Percentiles rank a stretch among this genome's conserved stretches.
phyloP scores from a whole-genome alignment of 2,888 invertebrate genomes.

The Arrhopalites spinosus region DNA sequence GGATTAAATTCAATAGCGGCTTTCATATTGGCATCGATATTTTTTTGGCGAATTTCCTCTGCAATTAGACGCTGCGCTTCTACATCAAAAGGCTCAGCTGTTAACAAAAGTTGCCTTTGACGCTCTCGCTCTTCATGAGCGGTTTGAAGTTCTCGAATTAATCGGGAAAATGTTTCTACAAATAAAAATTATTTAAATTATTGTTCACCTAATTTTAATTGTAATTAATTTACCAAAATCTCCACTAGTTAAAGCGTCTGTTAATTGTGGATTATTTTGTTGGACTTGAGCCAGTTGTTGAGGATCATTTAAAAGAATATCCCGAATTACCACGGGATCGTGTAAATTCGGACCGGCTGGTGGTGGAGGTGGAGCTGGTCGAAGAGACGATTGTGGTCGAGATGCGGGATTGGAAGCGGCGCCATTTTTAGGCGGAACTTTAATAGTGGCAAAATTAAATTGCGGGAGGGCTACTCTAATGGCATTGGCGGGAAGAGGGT shows the following conservation, averaged over 20 bases:
- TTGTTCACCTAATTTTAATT: neutral
- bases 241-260: slow-evolving; percentile 86
- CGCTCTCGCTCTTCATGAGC: slow-evolving; percentile 81
- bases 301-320: slow-evolving; percentile 86
- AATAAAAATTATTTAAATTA: neutral
- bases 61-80: slow-evolving; percentile 94
- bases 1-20: slow-evolving; percentile 98
- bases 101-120: slow-evolving; percentile 83
- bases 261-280: slow-evolving; percentile 89
- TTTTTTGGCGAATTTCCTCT: slow-evolving; percentile 92
- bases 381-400: slow-evolving; percentile 39
- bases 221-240: slow-evolving; percentile 66
- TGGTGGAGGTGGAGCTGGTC: slow-evolving; percentile 44
- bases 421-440: slow-evolving; percentile 67
- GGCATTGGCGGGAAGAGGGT: slow-evolving; percentile 49
- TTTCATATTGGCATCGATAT: slow-evolving; percentile 98
- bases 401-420: neutral
- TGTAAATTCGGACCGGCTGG: slow-evolving; percentile 60
- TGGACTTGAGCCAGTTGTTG: slow-evolving; percentile 86
- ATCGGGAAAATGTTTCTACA: slow-evolving; percentile 75
- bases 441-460: slow-evolving; percentile 85
- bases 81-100: slow-evolving; percentile 92
- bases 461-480: slow-evolving; percentile 64
- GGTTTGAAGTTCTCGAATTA: slow-evolving; percentile 80
- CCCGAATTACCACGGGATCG: slow-evolving; percentile 80